Evolutionary conservation across 2,888 invertebrate genomes (phyloP).

Genomic region (Drosophila mettleri): DNA sequence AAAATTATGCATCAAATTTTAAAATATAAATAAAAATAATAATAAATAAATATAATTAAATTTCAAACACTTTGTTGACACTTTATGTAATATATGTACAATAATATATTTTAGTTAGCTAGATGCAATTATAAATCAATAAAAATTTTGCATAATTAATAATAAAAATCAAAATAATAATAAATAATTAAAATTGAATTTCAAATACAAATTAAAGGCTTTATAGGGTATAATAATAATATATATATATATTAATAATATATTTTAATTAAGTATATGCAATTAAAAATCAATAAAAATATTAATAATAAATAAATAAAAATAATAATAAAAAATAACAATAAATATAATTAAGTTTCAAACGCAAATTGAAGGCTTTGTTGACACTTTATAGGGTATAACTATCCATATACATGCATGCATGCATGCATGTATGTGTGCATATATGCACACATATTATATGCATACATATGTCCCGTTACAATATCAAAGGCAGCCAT

Average conservation of each 20-base stretch:
- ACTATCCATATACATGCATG: neutral
- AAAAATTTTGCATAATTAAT: neutral
- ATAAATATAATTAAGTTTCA: neutral
- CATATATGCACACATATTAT: conserved; percentile 1
- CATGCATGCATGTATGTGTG: neutral
- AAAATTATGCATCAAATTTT: neutral
- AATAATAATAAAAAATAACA: neutral
- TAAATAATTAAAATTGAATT: neutral
- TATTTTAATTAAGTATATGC: neutral
- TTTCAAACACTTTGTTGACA: neutral
- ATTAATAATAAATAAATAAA: neutral
- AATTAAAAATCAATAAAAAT: conserved; percentile 5
- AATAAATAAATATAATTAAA: too few species aligned
- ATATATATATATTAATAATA: too few species aligned
- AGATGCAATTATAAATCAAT: too few species aligned
- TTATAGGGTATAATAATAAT: conserved; percentile 11
- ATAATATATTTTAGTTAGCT: too few species aligned
- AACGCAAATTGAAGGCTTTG: neutral
- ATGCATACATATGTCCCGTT: conserved; percentile 5
- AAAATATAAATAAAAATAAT: neutral
- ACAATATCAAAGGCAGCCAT: conserved; percentile 51
- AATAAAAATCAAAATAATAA: neutral
- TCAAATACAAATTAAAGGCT: neutral
- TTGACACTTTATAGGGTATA: conserved; percentile 5
- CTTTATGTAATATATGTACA: too few species aligned